Base-by-base conservation (phyloP, 2,113 vertebrate genomes). In the Callionymus lyra region DNA sequence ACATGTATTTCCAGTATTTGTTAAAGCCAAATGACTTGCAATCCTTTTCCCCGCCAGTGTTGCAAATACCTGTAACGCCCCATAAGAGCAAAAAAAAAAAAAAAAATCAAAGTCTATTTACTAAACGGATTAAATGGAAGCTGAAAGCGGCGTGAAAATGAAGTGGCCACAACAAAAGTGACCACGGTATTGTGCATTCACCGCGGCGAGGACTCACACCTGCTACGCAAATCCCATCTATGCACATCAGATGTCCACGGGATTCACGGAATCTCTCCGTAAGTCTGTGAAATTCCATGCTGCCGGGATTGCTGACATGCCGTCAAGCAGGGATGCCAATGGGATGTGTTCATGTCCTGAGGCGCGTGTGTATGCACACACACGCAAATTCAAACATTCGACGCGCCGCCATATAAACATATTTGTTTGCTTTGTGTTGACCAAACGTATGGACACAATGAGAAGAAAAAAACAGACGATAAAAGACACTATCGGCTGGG, bases 291-390 rank as follows among this genome's bases (percentile, higher is more conserved):
- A 68, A 56, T 65, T 61, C 53, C 43, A 37, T 63, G 61, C 48
- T 44, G 56, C 62, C 35, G 51, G 46, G 44, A n/a, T 53, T 59
- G 53, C 14, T 50, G 64, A 67, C 52, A 58, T 46, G 50, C 53
- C 66, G 59, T 72, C 56, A 55, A 69, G 50, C 54, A 42, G 48
- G 48, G 53, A 51, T 72, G 70, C 53, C 68, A 66, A 63, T 64
- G 69, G 42, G 36, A 43, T 68, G 41, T 44, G 43, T 43, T 40
- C 53, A n/a, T 62, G 43, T 62, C 56, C 59, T 52, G 41, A 56
- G 59, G 68, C 34, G 9, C 41, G 50, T 35, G 36, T 10, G 16
- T 43, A 56, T 18, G 41, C 21, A 44, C 36, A 41, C 33, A 38
- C 19, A 27, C 12, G 19, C 33, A 32, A 16, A 27, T 8, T 34